Base-by-base conservation (phyloP, 1,140 invertebrate genomes). In the Hestina assimilis region DNA sequence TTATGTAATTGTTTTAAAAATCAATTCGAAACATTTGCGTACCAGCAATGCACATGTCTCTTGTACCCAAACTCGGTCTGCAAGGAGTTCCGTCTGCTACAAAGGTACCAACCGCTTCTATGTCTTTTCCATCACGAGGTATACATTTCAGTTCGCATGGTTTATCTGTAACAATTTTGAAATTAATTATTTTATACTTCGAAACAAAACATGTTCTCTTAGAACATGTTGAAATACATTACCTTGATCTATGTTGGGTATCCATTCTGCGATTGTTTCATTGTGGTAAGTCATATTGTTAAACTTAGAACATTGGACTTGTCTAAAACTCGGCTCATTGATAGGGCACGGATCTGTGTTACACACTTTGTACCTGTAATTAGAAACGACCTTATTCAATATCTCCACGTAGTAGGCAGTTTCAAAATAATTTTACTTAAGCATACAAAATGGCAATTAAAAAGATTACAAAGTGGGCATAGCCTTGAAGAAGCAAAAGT, bases 241-340 rank as follows among this genome's bases (percentile, higher is more conserved):
- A 96, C 95, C 92, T 90, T 94, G 93, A 66, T 95, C 94, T 53
- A 94, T 94, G 69, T 96, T 95, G 0, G 95, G 94, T 60, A 93
- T 83, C 96, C 95, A 97, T 57, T 94, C 94, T 59, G 94, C 92
- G 28, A 87, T 77, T 45, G 92, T 91, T 60, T 92, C 91, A 14
- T 93, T 94, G 62, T 95, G 93, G 78, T 95, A 94, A 6, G 92
- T 93, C 40, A 92, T 91, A 62, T 93, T 92, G 79, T 96, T 93
- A 73, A 93, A 95, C 28, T 90, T 90, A 1, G 92, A 89, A 82
- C 96, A 97, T 71, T 97, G 96, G 3, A 92, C 79, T 7, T 94
- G 92, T 55, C 95, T 89, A 75, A 96, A 97, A 59, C 92, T 93
- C 2, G 92, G 91, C 41, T 91, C 87, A 38, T 91, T 91, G 63